phyloP scores from a whole-genome alignment of 1,140 invertebrate species.

The Acromyrmex charruanus region DNA sequence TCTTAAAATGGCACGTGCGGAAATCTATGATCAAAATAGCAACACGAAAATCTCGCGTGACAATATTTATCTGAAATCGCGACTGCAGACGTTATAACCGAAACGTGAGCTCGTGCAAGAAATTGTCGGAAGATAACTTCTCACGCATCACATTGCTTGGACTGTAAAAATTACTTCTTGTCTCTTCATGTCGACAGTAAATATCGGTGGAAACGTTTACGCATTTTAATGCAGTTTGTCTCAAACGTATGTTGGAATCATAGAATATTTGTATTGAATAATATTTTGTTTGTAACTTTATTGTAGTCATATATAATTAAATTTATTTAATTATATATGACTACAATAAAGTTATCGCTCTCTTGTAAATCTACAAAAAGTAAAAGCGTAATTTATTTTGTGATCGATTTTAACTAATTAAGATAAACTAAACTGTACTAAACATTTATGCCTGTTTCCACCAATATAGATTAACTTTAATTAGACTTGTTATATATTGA shows the following conservation, averaged over 20 bases:
- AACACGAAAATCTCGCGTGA: conserved; percentile 58
- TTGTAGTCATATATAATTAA: neutral
- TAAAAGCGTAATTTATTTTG: neutral
- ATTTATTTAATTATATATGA: conserved; percentile 6
- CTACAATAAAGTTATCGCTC: neutral
- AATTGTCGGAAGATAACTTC: conserved; percentile 53
- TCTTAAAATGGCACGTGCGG: conserved; percentile 30
- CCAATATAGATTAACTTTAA: no score
- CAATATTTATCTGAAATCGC: conserved; percentile 60
- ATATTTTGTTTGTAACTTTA: neutral
- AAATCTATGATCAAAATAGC: conserved; percentile 48
- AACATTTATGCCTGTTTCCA: neutral
- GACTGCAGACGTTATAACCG: conserved; percentile 43
- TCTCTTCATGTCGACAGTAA: conserved; percentile 27
- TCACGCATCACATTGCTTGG: conserved; percentile 39
- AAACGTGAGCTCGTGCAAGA: conserved; percentile 50
- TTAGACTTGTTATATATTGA: no score
- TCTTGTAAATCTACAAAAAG: neutral
- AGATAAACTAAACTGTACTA: neutral
- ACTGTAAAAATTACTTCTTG: conserved; percentile 36
- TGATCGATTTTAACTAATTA: neutral
- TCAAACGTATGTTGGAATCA: neutral
- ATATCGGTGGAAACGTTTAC: conserved; percentile 18
- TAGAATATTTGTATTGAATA: conserved; percentile 10
- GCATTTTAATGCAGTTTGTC: neutral